Conservation (phyloP, 2,797 vertebrate species). For the Anabacerthia variegaticeps region DNA sequence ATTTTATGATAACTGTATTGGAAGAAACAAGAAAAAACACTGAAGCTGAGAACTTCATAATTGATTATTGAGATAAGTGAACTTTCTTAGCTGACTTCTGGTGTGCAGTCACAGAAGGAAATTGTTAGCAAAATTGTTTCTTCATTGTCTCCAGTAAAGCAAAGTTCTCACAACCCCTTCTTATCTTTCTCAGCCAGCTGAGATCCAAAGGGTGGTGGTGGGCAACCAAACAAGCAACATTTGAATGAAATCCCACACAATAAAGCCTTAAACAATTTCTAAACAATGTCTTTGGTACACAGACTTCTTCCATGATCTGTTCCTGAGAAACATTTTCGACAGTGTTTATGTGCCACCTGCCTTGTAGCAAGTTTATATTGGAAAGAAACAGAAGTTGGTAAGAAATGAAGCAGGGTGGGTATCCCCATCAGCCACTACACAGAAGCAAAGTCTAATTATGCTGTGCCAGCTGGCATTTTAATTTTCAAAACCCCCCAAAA, state of each 20-base stretch:
- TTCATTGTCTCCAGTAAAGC: neutral
- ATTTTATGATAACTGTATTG: neutral
- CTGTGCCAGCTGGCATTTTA: conserved; percentile 33
- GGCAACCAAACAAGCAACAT: neutral
- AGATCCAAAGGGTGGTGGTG: neutral
- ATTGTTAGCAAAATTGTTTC: neutral
- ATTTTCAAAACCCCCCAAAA: neutral
- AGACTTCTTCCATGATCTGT: neutral
- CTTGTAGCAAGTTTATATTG: neutral
- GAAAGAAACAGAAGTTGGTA: neutral
- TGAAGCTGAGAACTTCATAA: neutral
- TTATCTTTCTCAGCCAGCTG: neutral
- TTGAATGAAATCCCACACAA: neutral
- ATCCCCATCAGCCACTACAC: neutral
- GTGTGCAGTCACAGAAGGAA: neutral
- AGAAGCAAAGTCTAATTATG: conserved; percentile 1
- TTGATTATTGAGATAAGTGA: neutral
- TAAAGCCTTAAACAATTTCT: neutral
- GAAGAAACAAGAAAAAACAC: neutral
- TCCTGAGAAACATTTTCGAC: neutral
- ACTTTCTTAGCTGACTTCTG: neutral
- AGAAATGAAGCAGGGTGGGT: neutral
- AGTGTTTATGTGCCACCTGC: neutral
- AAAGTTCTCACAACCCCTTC: neutral
- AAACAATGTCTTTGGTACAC: neutral